A percentile compares a stretch with the other conserved stretches of the same genome.
Evolutionary conservation across 2,888 invertebrate genomes (phyloP).

Genomic region (Ophion costatus): DNA sequence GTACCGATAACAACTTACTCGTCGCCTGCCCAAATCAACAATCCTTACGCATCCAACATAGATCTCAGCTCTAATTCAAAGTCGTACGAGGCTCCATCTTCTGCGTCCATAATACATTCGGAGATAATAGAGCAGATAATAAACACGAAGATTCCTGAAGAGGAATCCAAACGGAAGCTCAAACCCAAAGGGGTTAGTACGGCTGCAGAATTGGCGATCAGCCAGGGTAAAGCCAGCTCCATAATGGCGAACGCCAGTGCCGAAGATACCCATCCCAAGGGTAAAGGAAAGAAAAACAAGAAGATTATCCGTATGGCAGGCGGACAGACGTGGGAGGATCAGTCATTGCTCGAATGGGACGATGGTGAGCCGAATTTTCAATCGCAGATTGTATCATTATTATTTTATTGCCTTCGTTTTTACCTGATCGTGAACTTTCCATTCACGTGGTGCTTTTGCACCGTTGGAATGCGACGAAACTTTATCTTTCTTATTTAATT

Average conservation of each 20-base stretch:
- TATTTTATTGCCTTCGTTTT: not conserved
- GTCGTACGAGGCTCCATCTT: conserved; percentile 80
- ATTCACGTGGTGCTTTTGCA: not conserved
- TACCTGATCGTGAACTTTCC: not conserved
- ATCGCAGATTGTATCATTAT: not conserved
- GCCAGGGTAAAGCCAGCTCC: conserved; percentile 85
- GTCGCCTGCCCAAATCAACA: conserved; percentile 81
- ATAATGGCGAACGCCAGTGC: conserved; percentile 82
- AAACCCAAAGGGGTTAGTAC: conserved; percentile 88
- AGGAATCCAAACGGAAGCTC: conserved; percentile 85
- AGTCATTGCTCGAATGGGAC: conserved; percentile 97
- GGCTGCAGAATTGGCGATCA: conserved; percentile 87
- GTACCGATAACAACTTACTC: conserved; percentile 81
- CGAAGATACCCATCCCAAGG: conserved; percentile 81
- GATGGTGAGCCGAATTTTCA: conserved; percentile 85
- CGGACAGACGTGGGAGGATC: conserved; percentile 98
- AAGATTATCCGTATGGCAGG: conserved; percentile 96
- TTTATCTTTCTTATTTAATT: no score
- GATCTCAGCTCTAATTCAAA: conserved; percentile 83
- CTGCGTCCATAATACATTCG: conserved; percentile 79
- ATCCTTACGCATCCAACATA: conserved; percentile 79
- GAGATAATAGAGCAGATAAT: conserved; percentile 82
- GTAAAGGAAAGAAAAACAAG: conserved; percentile 86
- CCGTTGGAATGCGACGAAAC: no score
- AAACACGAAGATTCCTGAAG: conserved; percentile 81